Conservation (phyloP, 2,797 vertebrate genomes). For the Clarias fuscus region DNA sequence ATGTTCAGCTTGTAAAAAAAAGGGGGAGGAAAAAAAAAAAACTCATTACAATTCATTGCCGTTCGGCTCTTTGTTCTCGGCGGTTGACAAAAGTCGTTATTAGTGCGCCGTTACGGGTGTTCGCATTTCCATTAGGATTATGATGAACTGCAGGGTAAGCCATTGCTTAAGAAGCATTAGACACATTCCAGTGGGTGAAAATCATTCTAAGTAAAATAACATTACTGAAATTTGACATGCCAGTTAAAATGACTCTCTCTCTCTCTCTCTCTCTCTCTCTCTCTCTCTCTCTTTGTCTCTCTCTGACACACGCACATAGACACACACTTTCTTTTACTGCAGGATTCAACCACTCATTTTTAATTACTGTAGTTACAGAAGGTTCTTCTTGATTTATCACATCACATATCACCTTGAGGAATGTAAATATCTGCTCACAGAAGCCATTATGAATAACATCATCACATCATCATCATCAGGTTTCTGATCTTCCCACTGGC, state of each 20-base stretch:
- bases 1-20: slow-evolving; percentile 53
- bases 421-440: neutral
- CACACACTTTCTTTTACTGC: neutral
- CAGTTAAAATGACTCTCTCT: neutral
- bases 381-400: neutral
- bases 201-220: slow-evolving; percentile 46
- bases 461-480: neutral
- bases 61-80: slow-evolving; percentile 57
- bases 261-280: neutral
- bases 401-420: neutral
- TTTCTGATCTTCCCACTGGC: neutral
- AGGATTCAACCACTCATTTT: neutral
- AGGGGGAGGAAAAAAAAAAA: slow-evolving; percentile 45
- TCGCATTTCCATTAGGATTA: slow-evolving; percentile 39
- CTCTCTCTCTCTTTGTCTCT: neutral
- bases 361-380: neutral
- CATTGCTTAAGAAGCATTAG: slow-evolving; percentile 38
- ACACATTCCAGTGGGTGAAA: slow-evolving; percentile 45
- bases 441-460: neutral
- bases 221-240: slow-evolving; percentile 15
- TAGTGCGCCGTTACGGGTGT: slow-evolving; percentile 32
- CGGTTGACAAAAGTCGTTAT: slow-evolving; percentile 55
- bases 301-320: neutral
- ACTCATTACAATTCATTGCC: slow-evolving; percentile 61
- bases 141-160: slow-evolving; percentile 36